Percentiles rank a stretch among this genome's conserved stretches.
Evolutionary conservation across 2,888 invertebrate genomes (phyloP).

Genomic region (Mesorhabditis spiculigera): DNA sequence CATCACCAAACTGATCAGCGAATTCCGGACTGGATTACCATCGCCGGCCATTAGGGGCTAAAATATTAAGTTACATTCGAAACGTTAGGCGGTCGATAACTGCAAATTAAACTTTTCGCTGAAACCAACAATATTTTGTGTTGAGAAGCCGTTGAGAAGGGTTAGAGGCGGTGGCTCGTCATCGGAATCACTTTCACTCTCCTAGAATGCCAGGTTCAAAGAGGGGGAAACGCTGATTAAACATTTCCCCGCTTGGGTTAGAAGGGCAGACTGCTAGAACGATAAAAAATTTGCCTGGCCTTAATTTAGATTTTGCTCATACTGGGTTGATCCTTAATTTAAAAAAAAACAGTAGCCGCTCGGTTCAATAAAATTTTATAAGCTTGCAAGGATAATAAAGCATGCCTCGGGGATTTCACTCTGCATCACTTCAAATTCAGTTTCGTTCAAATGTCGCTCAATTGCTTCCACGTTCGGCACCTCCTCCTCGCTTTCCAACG

Average conservation of each 20-base stretch:
- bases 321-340: too few relatives aligned
- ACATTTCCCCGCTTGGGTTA: too few relatives aligned
- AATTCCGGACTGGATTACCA: conserved; percentile 44
- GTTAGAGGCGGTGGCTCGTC: not conserved
- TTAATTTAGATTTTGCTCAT: too few relatives aligned
- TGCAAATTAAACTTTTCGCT: too few relatives aligned
- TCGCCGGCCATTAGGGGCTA: conserved; percentile 37
- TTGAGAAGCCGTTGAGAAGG: not conserved
- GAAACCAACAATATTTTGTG: not conserved
- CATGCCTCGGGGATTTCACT: not conserved
- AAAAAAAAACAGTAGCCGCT: too few relatives aligned
- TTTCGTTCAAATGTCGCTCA: not conserved
- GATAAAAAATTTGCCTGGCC: too few relatives aligned
- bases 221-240: too few relatives aligned
- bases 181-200: not conserved
- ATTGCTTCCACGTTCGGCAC: conserved; percentile 2
- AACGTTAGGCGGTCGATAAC: too few relatives aligned
- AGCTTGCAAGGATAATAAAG: not conserved
- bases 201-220: too few relatives aligned
- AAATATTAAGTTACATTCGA: conserved; percentile 3
- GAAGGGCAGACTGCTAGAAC: too few relatives aligned
- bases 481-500: not conserved
- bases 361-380: too few relatives aligned
- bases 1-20: conserved; percentile 36
- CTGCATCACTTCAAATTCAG: not conserved